A percentile compares a stretch with the other conserved stretches of the same genome.
These are phyloP conservation scores for Andrena haemorrhoa DNA, from an alignment of 2,888 invertebrate species.

Conservation along the genomic window DNA sequence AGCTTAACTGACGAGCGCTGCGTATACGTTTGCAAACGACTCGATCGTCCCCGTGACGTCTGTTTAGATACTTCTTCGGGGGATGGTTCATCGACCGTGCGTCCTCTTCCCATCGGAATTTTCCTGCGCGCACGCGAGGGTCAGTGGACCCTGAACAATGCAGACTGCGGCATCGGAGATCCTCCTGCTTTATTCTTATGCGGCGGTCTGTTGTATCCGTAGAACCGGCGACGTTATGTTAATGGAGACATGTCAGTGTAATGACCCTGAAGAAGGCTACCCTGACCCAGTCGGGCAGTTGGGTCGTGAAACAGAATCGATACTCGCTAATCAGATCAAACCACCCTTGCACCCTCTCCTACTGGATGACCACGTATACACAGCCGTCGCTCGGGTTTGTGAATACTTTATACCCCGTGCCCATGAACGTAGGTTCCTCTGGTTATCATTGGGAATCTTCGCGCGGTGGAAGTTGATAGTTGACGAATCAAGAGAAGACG, in stretches of 20 bases:
- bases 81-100: background rate
- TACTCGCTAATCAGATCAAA: conserved; percentile 83
- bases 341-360: conserved; percentile 73
- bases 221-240: conserved; percentile 29
- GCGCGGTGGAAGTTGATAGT: no score
- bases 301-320: conserved; percentile 81
- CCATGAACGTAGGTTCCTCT: background rate
- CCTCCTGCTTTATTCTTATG: background rate
- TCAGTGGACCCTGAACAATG: background rate
- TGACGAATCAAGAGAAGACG: no score
- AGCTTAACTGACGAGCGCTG: background rate
- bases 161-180: background rate
- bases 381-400: conserved; percentile 21
- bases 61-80: background rate
- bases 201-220: background rate
- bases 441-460: background rate
- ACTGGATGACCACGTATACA: conserved; percentile 50
- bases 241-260: conserved; percentile 54
- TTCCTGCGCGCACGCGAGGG: background rate
- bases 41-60: background rate
- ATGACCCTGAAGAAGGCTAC: conserved; percentile 74
- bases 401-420: conserved; percentile 17
- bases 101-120: background rate
- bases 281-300: conserved; percentile 79
- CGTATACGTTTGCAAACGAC: background rate